A percentile compares a stretch with the other conserved stretches of the same genome.
Conservation (phyloP, 1,140 invertebrate species). For the Sycophila sp. region DNA sequence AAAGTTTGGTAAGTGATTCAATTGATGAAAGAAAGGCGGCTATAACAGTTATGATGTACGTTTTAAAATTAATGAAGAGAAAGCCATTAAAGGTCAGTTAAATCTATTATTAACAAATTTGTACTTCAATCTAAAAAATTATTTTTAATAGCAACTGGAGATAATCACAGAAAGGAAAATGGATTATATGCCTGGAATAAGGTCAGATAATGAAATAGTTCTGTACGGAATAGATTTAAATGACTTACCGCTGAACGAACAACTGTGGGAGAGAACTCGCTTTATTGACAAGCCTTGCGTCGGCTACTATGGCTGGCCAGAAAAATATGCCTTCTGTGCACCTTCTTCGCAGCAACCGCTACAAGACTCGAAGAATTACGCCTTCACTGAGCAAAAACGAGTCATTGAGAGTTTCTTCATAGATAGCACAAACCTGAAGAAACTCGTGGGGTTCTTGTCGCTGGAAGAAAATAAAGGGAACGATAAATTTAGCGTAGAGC, state of each 20-base stretch:
- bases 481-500: conserved; percentile 78
- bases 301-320: conserved; percentile 88
- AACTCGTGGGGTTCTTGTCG: neutral
- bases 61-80: conserved; percentile 82
- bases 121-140: too few relatives aligned
- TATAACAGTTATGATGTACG: conserved; percentile 69
- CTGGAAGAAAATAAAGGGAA: conserved; percentile 89
- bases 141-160: neutral
- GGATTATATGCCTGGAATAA: conserved; percentile 68
- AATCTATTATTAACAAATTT: neutral
- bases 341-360: conserved; percentile 71
- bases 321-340: conserved; percentile 72
- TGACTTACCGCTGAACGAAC: conserved; percentile 69
- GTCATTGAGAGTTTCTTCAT: conserved; percentile 79
- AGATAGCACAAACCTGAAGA: neutral
- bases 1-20: conserved; percentile 79
- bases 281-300: conserved; percentile 76
- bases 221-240: conserved; percentile 72
- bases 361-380: conserved; percentile 63
- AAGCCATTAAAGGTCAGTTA: conserved; percentile 68
- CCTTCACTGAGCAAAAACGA: conserved; percentile 70
- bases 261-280: conserved; percentile 79
- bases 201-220: conserved; percentile 78
- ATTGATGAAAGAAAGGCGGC: conserved; percentile 79
- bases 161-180: neutral